Evolutionary conservation across 2,888 invertebrate genomes (phyloP), one percentile per base, ranked within the genome.

Genomic region (Acanthosoma haemorrhoidale): DNA sequence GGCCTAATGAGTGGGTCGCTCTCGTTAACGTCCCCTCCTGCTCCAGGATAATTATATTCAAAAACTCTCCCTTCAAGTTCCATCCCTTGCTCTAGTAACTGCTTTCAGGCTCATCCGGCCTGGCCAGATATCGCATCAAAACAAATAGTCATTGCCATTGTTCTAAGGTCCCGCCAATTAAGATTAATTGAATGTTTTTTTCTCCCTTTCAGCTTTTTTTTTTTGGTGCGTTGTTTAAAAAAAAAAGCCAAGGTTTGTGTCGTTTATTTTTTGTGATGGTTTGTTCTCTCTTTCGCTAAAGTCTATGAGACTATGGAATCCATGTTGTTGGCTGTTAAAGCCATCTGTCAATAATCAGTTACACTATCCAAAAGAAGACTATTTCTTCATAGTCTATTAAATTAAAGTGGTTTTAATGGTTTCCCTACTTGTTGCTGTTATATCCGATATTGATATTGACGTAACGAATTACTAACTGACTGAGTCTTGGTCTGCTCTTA

Each of bases 151-250:
- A 41, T 61, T 61, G 61, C 34, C 61, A 61, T 61, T 61, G 61
- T 61, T 61, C 36, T 36, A 61, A 36, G 34, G 34, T 36, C 61
- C 61, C 15, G 16, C 34, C 61, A 61, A 61, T 61, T 61, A 61
- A 61, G 61, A 61, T 61, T 61, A 61, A 61, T 61, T 61, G 61
- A 61, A 61, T 61, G 61, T 61, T 61, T 61, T 61, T 61, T 61
- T 3, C 51, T 51, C 51, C 4, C 21, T 5, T 29, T 13, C 13
- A 9, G 8, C 2, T 29, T 25, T 51, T n/a, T 51, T 25, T n/a
- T n/a, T 6, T 51, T 2, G 5, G 4, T 43, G 21, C 29, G 21
- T 25, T 29, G 43, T 43, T 15, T 13, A 25, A 51, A 51, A 51
- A 43, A 41, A 43, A 51, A 51, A 13, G 18, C 51, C n/a, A n/a